These are phyloP conservation scores for Macropis europaea DNA, from an alignment of 2,888 invertebrate species.

Conservation along the genomic window DNA sequence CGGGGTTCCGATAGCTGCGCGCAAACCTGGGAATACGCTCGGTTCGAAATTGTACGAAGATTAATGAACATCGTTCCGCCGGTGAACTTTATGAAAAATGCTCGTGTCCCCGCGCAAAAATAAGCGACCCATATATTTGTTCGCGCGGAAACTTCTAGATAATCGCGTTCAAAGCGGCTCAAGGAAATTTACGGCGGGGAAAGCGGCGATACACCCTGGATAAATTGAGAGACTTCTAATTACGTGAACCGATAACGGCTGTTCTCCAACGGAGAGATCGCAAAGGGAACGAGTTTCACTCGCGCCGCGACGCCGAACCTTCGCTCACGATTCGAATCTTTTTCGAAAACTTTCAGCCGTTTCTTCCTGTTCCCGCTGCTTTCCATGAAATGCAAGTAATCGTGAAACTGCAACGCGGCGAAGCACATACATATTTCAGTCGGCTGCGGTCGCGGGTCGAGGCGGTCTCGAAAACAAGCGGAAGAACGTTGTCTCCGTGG, in stretches of 20 bases:
- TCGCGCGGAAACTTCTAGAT: constrained; percentile 18
- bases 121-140: constrained; percentile 21
- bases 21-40: too few species aligned
- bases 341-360: too few species aligned
- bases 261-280: constrained; percentile 9
- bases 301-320: too few species aligned
- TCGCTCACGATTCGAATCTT: too few species aligned
- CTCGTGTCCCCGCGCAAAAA: constrained; percentile 1
- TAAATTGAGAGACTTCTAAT: constrained; percentile 15
- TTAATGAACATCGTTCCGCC: constrained; percentile 14
- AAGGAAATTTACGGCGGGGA: neutral
- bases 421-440: constrained; percentile 26
- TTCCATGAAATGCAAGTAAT: too few species aligned
- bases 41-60: constrained; percentile 8
- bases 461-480: neutral
- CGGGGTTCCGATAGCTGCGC: too few species aligned
- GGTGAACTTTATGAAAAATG: neutral
- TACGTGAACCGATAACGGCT: neutral
- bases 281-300: too few species aligned
- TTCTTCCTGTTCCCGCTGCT: too few species aligned
- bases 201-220: neutral
- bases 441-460: too few species aligned
- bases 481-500: constrained; percentile 27
- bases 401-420: constrained; percentile 3
- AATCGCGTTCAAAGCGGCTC: constrained; percentile 1